Evolutionary conservation across 2,888 invertebrate species (phyloP), one percentile per base, ranked within the genome.

Genomic region (Drosophila mimica): DNA sequence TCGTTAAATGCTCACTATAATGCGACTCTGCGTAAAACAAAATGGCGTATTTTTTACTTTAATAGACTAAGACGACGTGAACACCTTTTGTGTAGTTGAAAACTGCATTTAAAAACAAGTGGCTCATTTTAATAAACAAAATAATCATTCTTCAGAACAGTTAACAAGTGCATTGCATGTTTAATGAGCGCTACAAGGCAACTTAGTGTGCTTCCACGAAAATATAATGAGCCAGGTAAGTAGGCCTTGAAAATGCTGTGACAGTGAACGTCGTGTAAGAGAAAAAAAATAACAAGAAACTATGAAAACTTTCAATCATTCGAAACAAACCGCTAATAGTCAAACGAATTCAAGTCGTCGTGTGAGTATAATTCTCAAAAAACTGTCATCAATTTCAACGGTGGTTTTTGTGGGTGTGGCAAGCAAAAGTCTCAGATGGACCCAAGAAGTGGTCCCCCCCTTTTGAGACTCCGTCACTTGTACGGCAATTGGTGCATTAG

Each of bases 191-290:
- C 91, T 85, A 83, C 70, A 91, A 90, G 83, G 89, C 91, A 91
- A 92, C 89, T 81, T 51, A 76, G 78, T 83, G 87, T 91, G 83
- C 88, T 87, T 87, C 88, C 77, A 90, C 89, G 88, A 92, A 91
- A 89, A 91, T 92, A 93, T 91, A 91, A 93, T 93, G 93, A 93
- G 91, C 91, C 93, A 93, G 93, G 93, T 93, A 91, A 93, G 86
- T 88, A 82, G 89, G 87, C 87, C 89, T 88, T 88, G 72, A 79
- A 84, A 85, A 76, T 76, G 70, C 81, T 83, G 83, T 84, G 86
- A 82, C 80, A 70, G 85, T 85, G 85, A 88, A 85, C 81, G 76
- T 83, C 83, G 81, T 72, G 82, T 81, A 79, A 65, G 74, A 82
- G 76, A 66, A 81, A 82, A 62, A 79, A 80, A 81, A 83, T 69